phyloP scores from a whole-genome alignment of 2,797 vertebrate genomes.

The Acipenser transmontanus region DNA sequence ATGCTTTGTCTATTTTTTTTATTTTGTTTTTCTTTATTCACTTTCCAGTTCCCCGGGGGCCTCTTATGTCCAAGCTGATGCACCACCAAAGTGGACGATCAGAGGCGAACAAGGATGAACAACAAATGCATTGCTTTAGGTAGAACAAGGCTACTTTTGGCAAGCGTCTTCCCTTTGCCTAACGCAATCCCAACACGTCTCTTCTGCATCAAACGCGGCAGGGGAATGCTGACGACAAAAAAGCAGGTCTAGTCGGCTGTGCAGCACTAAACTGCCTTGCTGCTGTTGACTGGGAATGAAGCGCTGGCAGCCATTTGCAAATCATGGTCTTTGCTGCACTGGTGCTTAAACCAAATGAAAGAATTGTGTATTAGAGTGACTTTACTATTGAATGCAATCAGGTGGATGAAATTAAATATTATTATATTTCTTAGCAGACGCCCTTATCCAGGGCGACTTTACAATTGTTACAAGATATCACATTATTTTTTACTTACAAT shows the following conservation, averaged over 20 bases:
- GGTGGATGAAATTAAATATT: too few species aligned
- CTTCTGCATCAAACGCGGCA: slow-evolving; percentile 36
- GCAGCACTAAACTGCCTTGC: slow-evolving; percentile 27
- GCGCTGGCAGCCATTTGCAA: too few species aligned
- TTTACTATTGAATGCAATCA: too few species aligned
- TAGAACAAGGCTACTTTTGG: slow-evolving; percentile 56
- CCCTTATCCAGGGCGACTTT: too few species aligned
- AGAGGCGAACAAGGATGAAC: slow-evolving; percentile 43
- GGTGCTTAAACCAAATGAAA: too few species aligned
- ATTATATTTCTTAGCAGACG: too few species aligned
- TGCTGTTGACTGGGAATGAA: too few species aligned
- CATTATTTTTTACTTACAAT: too few species aligned
- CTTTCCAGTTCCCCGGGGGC: slow-evolving; percentile 86
- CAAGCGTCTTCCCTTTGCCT: slow-evolving; percentile 66
- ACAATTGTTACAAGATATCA: too few species aligned
- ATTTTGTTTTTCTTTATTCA: slow-evolving; percentile 74
- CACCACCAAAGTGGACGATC: slow-evolving; percentile 47
- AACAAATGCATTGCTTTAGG: slow-evolving; percentile 53
- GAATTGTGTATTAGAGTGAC: too few species aligned
- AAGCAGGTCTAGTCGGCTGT: slow-evolving; percentile 49
- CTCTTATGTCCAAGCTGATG: slow-evolving; percentile 70
- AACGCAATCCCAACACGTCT: slow-evolving; percentile 45
- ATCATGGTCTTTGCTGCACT: too few species aligned
- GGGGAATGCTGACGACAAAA: slow-evolving; percentile 65
- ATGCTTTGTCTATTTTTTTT: slow-evolving; percentile 66